Evolutionary conservation across 2,888 invertebrate genomes (phyloP).

Genomic region (Tiphia femorata): DNA sequence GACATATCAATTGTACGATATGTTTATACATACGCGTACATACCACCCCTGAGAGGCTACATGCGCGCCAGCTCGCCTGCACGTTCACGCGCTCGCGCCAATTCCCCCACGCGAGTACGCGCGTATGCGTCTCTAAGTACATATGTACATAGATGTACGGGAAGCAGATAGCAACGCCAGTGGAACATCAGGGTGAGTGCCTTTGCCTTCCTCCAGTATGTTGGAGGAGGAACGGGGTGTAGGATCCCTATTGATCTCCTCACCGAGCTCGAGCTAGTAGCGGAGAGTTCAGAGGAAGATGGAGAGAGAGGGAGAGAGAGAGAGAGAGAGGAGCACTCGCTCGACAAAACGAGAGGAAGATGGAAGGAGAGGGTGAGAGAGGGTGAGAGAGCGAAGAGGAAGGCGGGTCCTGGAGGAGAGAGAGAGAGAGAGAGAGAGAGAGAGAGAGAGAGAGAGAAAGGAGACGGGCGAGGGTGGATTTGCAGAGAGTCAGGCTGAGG

Average conservation of each 20-base stretch:
- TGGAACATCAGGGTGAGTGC: conserved; percentile 50
- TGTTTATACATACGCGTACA: no score
- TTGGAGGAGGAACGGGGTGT: conserved; percentile 42
- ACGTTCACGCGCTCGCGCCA: no score
- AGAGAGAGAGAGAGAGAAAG: not conserved
- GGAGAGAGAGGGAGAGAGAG: not conserved
- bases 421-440: not conserved
- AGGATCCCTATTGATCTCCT: conserved; percentile 52
- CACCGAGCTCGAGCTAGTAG: conserved; percentile 39
- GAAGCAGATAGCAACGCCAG: conserved; percentile 36
- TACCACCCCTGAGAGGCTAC: no score
- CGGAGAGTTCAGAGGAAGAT: conserved; percentile 34
- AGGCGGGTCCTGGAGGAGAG: conserved; percentile 3
- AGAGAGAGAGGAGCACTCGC: conserved; percentile 9
- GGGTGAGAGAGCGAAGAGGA: conserved; percentile 11
- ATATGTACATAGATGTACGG: conserved; percentile 23
- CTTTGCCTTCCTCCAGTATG: conserved; percentile 50
- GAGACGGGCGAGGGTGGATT: no score
- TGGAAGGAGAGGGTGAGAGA: conserved; percentile 3
- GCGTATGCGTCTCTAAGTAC: not conserved
- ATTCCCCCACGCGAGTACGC: no score
- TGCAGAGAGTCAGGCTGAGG: not conserved
- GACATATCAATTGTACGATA: no score
- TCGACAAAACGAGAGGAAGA: no score
- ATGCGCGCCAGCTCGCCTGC: no score